Base-by-base conservation (phyloP, 92 coral and sea anemone species). In the Actinostola sp. region DNA sequence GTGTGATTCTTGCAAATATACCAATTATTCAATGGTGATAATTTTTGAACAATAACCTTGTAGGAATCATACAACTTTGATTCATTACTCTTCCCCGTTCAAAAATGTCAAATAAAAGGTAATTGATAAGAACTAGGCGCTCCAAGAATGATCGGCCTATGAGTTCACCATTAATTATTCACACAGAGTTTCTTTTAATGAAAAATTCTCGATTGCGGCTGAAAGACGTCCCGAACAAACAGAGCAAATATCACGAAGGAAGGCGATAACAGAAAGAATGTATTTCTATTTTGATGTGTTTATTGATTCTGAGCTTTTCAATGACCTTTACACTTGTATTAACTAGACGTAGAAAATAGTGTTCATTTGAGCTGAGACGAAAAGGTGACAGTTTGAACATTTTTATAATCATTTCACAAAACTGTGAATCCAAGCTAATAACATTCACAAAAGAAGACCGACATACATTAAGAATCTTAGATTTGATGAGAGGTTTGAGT, bases 131-230 rank as follows among this genome's bases (percentile, higher is more conserved):
- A 26, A 29, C 48, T 68, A 7, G 23, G 16, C 9, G 39, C 45
- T n/a, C 61, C 31, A 8, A n/a, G 57, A 69, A 69, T 79, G 87
- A 63, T 59, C n/a, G 76, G 66, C 74, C 65, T 77, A 73, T 75
- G 55, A 79, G 71, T 69, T 53, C 60, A 53, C 73, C 71, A 89
- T 82, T 72, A 82, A 71, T 84, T 69, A 91, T 87, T 83, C 78
- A 88, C 45, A 79, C 78, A 80, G 42, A 87, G 72, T 61, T 87
- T 86, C 78, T 82, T 86, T 81, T 78, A 84, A 80, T 63, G 70
- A 71, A 79, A 85, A 81, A 71, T 57, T 74, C 78, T 63, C 85
- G 65, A 65, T 76, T 76, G 69, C 53, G 21, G 39, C 19, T 26
- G 31, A 23, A 69, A 56, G 78, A 45, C 78, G 71, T 53, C 70